Base-by-base conservation (phyloP, 2,888 invertebrate species). In the Ophioninae sp. region DNA sequence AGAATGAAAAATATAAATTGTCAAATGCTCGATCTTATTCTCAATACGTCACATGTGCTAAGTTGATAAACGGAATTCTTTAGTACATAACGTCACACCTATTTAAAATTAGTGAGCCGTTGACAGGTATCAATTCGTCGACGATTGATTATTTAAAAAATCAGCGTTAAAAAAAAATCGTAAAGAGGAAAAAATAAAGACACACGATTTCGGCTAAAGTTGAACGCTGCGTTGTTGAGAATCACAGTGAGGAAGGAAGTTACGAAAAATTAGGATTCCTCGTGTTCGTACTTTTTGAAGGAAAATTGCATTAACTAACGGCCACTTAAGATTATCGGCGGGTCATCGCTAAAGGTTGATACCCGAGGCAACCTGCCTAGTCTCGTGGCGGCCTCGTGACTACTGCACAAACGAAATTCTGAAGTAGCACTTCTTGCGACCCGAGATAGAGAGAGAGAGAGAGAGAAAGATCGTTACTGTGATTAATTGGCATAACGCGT, bases 401-500 rank as follows among this genome's bases (percentile, higher is more conserved):
- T 59, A 20, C 64, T 65, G 61, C 37, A 6, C 17, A 39, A 59
- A 41, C 70, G 64, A 67, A 72, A 57, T 72, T 39, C 70, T 81
- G 77, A 81, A 67, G 77, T 81, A 77, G 77, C 77, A 61, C 61
- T 37, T 59, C 56, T 30, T 65, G 21, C 67, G 61, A 73, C 65
- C 81, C 76, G 72, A 61, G 81, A 81, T 1, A 30, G 2, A 30
- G 3, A 30, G 30, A 30, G 3, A 30, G 30, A 30, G 30, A 30
- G n/a, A n/a, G n/a, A n/a, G n/a, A 67, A 39, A 67, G 59, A 39
- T n/a, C 62, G 50, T 39, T 44, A 59, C 67, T 61, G 73, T 77
- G 81, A 81, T 81, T 81, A 81, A 81, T 77, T 77, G 70, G 23
- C 61, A 65, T 62, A 72, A n/a, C 37, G 59, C 65, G 77, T 61